phyloP scores from a whole-genome alignment of 2,797 vertebrate species.

The Sebastes jordani region DNA sequence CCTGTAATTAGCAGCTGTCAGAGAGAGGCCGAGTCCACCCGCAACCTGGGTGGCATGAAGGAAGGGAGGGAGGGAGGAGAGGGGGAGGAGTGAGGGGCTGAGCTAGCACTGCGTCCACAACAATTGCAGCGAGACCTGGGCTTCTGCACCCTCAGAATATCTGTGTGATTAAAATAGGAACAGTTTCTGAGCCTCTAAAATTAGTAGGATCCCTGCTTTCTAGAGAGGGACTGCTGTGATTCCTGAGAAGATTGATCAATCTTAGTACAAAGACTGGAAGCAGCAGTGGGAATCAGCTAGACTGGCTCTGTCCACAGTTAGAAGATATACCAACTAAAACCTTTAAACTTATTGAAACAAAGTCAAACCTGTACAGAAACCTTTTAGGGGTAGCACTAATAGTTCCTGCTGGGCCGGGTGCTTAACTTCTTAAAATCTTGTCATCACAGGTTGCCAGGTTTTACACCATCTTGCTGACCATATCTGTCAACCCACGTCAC shows the following conservation, averaged over 20 bases:
- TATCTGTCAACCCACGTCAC: not conserved
- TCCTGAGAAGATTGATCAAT: not conserved
- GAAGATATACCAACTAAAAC: not conserved
- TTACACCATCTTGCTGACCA: not conserved
- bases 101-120: constrained; percentile 67
- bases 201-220: not conserved
- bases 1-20: constrained; percentile 89
- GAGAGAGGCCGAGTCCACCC: constrained; percentile 80
- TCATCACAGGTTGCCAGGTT: not conserved
- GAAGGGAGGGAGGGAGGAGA: constrained; percentile 25
- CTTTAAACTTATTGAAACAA: not conserved
- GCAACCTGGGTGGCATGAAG: constrained; percentile 87
- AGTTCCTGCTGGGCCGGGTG: not conserved
- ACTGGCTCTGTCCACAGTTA: not conserved
- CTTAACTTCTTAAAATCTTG: not conserved
- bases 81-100: constrained; percentile 61
- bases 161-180: constrained; percentile 37
- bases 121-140: constrained; percentile 67
- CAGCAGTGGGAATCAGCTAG: not conserved
- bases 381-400: not conserved
- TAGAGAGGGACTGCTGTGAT: not conserved
- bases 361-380: not conserved
- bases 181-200: not conserved
- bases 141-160: constrained; percentile 54
- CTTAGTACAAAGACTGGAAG: not conserved